Conservation (phyloP, 1,140 invertebrate genomes). For the Triops longicaudatus region DNA sequence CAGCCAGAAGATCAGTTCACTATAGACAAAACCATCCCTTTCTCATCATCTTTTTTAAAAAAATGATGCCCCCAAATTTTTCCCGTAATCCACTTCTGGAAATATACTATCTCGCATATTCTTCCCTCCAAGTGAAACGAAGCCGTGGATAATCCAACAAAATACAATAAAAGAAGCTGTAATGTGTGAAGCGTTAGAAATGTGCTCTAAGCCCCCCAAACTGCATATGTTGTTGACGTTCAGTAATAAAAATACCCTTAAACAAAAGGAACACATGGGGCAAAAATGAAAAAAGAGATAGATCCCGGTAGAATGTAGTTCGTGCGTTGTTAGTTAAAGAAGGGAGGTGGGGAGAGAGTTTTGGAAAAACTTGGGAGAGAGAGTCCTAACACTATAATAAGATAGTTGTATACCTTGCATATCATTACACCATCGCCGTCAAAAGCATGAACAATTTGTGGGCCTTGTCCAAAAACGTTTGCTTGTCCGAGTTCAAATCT, state of each 20-base stretch:
- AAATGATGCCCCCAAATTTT: too few species aligned
- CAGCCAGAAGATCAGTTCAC: background rate
- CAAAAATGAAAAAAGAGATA: background rate
- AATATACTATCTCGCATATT: too few species aligned
- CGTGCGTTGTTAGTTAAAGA: constrained; percentile 5
- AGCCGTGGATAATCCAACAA: too few species aligned
- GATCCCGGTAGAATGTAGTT: background rate
- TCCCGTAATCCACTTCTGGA: too few species aligned
- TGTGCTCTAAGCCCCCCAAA: background rate
- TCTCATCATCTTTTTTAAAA: background rate
- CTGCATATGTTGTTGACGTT: background rate
- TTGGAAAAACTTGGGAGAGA: too few species aligned
- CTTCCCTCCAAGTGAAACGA: too few species aligned
- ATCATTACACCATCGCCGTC: constrained; percentile 14
- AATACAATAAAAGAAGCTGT: too few species aligned
- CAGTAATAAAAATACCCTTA: background rate
- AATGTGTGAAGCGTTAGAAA: too few species aligned
- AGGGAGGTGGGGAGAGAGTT: background rate
- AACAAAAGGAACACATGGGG: background rate
- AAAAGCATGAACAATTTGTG: constrained; percentile 15
- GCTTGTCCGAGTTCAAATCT: background rate
- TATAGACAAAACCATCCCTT: background rate
- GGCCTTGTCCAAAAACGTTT: background rate
- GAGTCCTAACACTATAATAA: constrained; percentile 8
- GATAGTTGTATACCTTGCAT: constrained; percentile 7